phyloP scores from a whole-genome alignment of 2,888 invertebrate genomes.

The Pristionchus japonicus region DNA sequence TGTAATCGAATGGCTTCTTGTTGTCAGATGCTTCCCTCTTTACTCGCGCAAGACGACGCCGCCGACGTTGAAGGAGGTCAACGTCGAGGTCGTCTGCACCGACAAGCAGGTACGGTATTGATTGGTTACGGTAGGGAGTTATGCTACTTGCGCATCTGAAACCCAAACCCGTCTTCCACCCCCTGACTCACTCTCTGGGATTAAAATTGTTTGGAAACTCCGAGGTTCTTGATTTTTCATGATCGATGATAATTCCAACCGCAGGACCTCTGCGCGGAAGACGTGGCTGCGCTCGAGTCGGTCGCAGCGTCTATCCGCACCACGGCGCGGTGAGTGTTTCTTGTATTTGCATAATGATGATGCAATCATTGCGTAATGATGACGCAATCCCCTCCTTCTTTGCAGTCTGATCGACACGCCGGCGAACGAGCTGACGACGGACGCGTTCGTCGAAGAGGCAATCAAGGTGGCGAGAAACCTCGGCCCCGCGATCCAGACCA shows the following conservation, averaged over 20 bases:
- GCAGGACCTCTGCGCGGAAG: constrained; percentile 55
- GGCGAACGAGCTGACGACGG: constrained; percentile 85
- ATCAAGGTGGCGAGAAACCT: constrained; percentile 56
- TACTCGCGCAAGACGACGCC: constrained; percentile 60
- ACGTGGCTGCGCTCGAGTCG: constrained; percentile 74
- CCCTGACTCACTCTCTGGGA: too few species aligned
- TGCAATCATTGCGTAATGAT: neutral
- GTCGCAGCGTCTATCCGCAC: constrained; percentile 79
- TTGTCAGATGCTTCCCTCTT: constrained; percentile 34
- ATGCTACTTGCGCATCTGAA: too few species aligned
- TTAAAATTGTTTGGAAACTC: too few species aligned
- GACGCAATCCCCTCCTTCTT: neutral
- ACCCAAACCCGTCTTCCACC: too few species aligned
- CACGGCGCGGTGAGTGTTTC: constrained; percentile 79
- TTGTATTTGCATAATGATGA: neutral
- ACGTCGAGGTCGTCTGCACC: constrained; percentile 40
- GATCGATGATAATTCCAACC: neutral
- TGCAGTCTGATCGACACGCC: constrained; percentile 86
- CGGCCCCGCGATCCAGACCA: neutral
- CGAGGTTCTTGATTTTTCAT: too few species aligned
- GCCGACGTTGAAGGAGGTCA: neutral
- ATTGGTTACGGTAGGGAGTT: neutral
- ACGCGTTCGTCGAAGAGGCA: constrained; percentile 78
- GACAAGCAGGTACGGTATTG: constrained; percentile 27
- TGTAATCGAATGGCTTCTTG: neutral